A percentile compares a stretch with the other conserved stretches of the same genome.
Evolutionary conservation across 2,797 vertebrate genomes (phyloP).

Genomic region (Periophthalmus magnuspinnatus): DNA sequence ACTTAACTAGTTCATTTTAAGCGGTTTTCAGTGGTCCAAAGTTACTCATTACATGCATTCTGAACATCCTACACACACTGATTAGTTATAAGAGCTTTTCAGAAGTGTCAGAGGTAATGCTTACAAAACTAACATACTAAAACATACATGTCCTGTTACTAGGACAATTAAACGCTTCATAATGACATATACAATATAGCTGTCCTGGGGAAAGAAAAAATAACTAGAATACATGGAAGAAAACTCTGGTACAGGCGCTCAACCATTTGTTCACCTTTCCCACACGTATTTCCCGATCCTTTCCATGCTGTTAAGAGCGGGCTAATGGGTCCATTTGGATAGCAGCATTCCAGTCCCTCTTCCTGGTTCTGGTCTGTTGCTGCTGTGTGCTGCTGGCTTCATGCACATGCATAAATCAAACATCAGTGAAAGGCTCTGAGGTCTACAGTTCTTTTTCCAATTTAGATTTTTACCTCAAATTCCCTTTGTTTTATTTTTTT

Average conservation of each 20-base stretch:
- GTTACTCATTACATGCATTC: too few species aligned
- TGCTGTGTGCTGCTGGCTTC: slow-evolving; percentile 38
- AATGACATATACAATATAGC: too few species aligned
- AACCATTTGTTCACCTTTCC: neutral
- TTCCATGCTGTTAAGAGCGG: neutral
- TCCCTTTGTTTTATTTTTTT: neutral
- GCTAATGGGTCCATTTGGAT: slow-evolving; percentile 30
- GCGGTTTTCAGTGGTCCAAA: too few species aligned
- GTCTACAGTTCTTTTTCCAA: slow-evolving; percentile 14
- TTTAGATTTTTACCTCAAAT: neutral
- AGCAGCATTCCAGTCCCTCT: slow-evolving; percentile 31
- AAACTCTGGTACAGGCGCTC: neutral
- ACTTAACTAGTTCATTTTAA: too few species aligned
- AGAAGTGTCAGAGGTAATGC: too few species aligned
- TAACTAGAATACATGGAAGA: too few species aligned
- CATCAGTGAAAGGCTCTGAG: slow-evolving; percentile 27
- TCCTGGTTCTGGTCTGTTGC: slow-evolving; percentile 20
- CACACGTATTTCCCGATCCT: neutral
- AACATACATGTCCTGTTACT: too few species aligned
- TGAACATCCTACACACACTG: too few species aligned
- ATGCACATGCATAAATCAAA: slow-evolving; percentile 64
- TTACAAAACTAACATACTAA: too few species aligned
- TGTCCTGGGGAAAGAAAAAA: too few species aligned
- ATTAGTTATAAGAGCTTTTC: too few species aligned
- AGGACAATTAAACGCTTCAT: too few species aligned